Evolutionary conservation across 2,888 invertebrate genomes (phyloP).

Genomic region (Cecidostiba fungosa): DNA sequence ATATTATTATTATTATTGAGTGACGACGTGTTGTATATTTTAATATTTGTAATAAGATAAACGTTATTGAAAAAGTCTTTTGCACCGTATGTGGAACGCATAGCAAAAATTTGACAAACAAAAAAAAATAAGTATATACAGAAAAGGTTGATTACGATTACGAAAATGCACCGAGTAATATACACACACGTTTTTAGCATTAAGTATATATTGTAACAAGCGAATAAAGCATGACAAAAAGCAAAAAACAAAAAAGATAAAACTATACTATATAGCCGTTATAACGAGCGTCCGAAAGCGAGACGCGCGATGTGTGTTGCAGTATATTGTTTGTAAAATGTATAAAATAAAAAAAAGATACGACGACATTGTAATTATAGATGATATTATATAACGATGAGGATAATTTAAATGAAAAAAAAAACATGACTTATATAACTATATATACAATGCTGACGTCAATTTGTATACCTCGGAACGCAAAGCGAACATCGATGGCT

Average conservation of each 20-base stretch:
- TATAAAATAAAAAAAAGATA: constrained; percentile 48
- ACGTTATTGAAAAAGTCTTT: constrained; percentile 31
- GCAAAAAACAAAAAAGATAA: neutral
- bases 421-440: constrained; percentile 45
- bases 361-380: constrained; percentile 56
- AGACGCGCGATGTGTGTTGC: constrained; percentile 41
- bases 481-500: constrained; percentile 31
- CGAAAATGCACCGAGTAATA: constrained; percentile 51
- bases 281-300: constrained; percentile 8
- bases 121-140: constrained; percentile 16
- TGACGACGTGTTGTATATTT: constrained; percentile 61
- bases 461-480: constrained; percentile 58
- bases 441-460: constrained; percentile 60
- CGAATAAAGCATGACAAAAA: constrained; percentile 18
- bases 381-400: constrained; percentile 28
- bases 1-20: constrained; percentile 57
- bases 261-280: constrained; percentile 32
- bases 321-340: constrained; percentile 62
- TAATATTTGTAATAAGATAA: constrained; percentile 55
- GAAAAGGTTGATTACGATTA: constrained; percentile 14
- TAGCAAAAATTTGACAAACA: neutral
- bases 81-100: constrained; percentile 19
- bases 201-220: constrained; percentile 16
- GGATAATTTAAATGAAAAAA: neutral
- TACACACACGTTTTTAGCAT: constrained; percentile 54